phyloP scores from a whole-genome alignment of 2,113 vertebrate genomes.

The Nesospiza acunhae region DNA sequence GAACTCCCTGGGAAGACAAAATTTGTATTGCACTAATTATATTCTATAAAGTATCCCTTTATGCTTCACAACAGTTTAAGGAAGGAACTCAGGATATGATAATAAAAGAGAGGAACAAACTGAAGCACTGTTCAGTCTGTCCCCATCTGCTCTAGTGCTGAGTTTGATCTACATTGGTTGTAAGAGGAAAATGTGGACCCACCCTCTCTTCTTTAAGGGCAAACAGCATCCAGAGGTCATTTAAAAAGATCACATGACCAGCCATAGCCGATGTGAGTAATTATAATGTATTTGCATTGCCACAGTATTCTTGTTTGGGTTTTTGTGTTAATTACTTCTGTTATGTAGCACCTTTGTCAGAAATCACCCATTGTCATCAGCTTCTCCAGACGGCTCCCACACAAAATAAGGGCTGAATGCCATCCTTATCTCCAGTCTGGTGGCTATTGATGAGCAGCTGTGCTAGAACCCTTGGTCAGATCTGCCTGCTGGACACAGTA shows the following conservation, averaged over 20 bases:
- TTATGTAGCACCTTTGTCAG: neutral
- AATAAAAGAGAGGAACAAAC: neutral
- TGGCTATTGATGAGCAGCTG: accelerated
- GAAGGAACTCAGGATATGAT: neutral
- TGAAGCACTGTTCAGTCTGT: neutral
- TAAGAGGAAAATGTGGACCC: neutral
- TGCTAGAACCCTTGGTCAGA: neutral
- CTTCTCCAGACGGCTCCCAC: neutral
- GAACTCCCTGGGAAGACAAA: neutral
- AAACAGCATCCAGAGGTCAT: neutral
- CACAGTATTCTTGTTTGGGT: neutral
- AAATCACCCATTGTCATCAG: neutral
- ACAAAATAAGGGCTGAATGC: neutral
- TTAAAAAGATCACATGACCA: neutral
- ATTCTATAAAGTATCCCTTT: neutral
- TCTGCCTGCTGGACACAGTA: neutral
- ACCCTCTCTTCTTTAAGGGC: neutral
- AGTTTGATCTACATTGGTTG: neutral
- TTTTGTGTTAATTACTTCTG: neutral
- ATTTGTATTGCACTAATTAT: neutral
- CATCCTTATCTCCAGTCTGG: neutral
- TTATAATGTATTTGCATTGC: neutral
- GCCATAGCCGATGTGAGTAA: neutral
- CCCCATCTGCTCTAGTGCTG: neutral
- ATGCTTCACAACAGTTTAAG: neutral